Evolutionary conservation across 2,888 invertebrate genomes (phyloP).

Genomic region (Synanthedon tipuliformis): DNA sequence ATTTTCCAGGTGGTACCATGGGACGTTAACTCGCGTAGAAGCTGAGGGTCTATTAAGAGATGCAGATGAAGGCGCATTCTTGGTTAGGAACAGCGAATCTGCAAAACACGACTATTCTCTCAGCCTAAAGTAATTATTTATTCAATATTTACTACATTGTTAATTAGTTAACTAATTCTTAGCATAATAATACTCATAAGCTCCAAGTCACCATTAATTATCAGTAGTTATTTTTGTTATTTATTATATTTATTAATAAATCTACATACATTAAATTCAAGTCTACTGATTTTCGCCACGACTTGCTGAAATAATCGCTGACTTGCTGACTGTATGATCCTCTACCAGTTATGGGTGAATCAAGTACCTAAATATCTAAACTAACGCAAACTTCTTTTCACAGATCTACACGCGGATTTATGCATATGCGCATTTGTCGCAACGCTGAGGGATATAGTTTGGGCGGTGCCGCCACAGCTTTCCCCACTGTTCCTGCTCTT

Average conservation of each 20-base stretch:
- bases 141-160: no score
- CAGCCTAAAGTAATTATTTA: constrained; percentile 86
- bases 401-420: constrained; percentile 94
- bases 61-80: constrained; percentile 90
- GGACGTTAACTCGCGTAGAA: constrained; percentile 89
- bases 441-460: constrained; percentile 86
- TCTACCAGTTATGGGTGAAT: constrained; percentile 1
- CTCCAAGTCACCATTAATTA: no score
- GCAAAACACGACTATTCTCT: constrained; percentile 93
- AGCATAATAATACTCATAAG: no score
- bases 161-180: no score
- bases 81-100: constrained; percentile 94
- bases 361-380: not conserved
- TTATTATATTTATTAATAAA: no score
- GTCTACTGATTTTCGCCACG: no score
- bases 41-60: constrained; percentile 89
- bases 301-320: no score
- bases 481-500: constrained; percentile 93
- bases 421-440: constrained; percentile 96
- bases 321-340: not conserved
- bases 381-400: constrained; percentile 16
- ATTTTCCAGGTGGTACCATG: constrained; percentile 89
- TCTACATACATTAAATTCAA: no score
- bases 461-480: constrained; percentile 93
- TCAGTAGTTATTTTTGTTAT: no score